These are phyloP conservation scores for Troides aeacus DNA, from an alignment of 2,888 invertebrate genomes.

Conservation along the genomic window DNA sequence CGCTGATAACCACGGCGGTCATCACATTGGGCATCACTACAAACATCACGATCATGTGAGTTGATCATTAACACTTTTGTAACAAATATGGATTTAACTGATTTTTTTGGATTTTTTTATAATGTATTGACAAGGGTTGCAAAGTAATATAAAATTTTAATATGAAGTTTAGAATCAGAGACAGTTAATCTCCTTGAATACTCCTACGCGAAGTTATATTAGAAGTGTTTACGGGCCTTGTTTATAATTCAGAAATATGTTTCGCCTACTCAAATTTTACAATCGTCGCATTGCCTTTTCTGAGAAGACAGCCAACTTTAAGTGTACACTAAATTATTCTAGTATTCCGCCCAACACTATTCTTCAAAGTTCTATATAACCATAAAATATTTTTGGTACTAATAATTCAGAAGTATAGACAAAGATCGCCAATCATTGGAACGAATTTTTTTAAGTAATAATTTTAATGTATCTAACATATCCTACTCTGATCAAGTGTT, in stretches of 20 bases:
- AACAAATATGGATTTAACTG: too few species aligned
- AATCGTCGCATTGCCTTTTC: constrained; percentile 1
- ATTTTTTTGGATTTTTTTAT: too few species aligned
- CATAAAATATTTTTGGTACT: too few species aligned
- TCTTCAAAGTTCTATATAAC: not conserved
- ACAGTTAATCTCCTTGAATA: not conserved
- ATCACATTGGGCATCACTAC: constrained; percentile 45
- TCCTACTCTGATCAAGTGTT: too few species aligned
- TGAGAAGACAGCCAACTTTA: not conserved
- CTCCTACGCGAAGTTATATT: not conserved
- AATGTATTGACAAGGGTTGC: too few species aligned
- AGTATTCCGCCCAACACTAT: not conserved
- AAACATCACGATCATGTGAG: constrained; percentile 65
- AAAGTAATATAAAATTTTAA: too few species aligned
- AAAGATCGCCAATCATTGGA: too few species aligned
- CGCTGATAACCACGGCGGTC: constrained; percentile 44
- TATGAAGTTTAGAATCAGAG: not conserved
- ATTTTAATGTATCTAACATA: not conserved
- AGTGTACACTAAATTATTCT: not conserved
- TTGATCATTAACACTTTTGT: constrained; percentile 17
- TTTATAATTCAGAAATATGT: constrained; percentile 11
- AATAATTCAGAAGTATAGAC: too few species aligned
- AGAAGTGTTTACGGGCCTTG: not conserved
- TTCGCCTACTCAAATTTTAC: constrained; percentile 15
- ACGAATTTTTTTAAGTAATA: not conserved